Evolutionary conservation across 2,113 vertebrate genomes (phyloP).

Genomic region (Sebastes schlegelii): DNA sequence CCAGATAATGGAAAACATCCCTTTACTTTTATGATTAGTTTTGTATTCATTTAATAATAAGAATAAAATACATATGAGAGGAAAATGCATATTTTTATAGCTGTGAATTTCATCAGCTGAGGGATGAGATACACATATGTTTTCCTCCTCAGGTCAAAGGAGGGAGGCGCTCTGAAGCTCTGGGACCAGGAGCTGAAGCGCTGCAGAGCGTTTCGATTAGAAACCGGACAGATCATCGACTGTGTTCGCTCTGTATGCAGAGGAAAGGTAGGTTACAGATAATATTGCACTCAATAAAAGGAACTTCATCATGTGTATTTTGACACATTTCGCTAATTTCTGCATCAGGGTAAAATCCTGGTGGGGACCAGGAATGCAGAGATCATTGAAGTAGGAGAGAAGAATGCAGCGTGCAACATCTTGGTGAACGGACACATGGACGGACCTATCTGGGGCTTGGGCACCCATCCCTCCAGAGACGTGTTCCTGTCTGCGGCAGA

Average conservation of each 20-base stretch:
- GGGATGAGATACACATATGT: not conserved
- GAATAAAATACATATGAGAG: not conserved
- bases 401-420: slow-evolving; percentile 96
- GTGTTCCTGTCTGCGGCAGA: slow-evolving; percentile 96
- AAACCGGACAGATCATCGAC: slow-evolving; percentile 94
- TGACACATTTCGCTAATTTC: slow-evolving; percentile 1
- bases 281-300: accelerated
- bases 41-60: not conserved
- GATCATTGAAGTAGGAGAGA: slow-evolving; percentile 98
- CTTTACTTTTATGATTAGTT: not conserved
- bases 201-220: slow-evolving; percentile 94
- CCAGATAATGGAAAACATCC: not conserved
- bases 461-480: slow-evolving; percentile 92
- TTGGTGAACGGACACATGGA: slow-evolving; percentile 96
- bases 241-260: slow-evolving; percentile 95
- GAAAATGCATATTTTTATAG: not conserved
- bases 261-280: slow-evolving; percentile 87
- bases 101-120: not conserved
- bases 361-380: slow-evolving; percentile 96
- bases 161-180: slow-evolving; percentile 95
- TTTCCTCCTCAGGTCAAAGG: slow-evolving; percentile 89
- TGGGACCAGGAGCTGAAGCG: slow-evolving; percentile 98
- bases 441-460: slow-evolving; percentile 95
- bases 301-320: not conserved
- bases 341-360: slow-evolving; percentile 92